Conservation (phyloP, 2,888 invertebrate species). For the Hirudinaria manillensis region DNA sequence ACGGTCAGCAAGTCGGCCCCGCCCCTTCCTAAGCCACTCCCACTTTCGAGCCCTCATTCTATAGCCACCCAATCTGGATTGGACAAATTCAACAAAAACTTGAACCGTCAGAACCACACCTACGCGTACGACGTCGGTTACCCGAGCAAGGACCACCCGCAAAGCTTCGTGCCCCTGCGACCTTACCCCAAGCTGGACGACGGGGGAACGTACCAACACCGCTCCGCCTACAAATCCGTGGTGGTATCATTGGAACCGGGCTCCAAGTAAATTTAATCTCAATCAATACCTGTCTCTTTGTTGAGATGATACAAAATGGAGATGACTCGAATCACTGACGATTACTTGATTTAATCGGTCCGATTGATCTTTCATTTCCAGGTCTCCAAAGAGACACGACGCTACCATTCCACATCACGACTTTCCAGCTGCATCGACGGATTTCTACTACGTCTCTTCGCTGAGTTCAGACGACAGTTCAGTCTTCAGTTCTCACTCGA, state of each 20-base stretch:
- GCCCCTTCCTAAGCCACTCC: not conserved
- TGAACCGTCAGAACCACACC: slow-evolving; percentile 1
- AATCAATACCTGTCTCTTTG: no score
- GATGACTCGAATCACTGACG: no score
- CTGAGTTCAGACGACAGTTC: slow-evolving; percentile 8
- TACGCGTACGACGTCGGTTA: not conserved
- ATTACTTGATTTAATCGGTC: no score
- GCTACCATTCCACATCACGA: not conserved
- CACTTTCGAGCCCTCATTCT: not conserved
- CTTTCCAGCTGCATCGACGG: not conserved
- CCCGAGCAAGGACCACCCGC: not conserved
- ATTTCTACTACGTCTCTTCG: slow-evolving; percentile 17
- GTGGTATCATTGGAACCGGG: slow-evolving; percentile 4
- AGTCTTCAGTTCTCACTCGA: not conserved
- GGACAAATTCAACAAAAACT: slow-evolving; percentile 11
- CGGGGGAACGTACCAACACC: not conserved
- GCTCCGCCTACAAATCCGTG: not conserved
- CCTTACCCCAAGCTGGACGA: not conserved
- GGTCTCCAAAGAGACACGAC: slow-evolving; percentile 15
- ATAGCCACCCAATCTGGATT: not conserved
- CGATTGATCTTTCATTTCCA: not conserved
- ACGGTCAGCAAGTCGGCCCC: slow-evolving; percentile 6
- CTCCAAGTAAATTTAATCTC: no score
- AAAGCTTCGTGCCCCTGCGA: slow-evolving; percentile 1
- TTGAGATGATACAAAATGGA: no score